A percentile compares a stretch with the other conserved stretches of the same genome.
phyloP scores from a whole-genome alignment of 2,888 invertebrate genomes.

The Polietes domitor region DNA sequence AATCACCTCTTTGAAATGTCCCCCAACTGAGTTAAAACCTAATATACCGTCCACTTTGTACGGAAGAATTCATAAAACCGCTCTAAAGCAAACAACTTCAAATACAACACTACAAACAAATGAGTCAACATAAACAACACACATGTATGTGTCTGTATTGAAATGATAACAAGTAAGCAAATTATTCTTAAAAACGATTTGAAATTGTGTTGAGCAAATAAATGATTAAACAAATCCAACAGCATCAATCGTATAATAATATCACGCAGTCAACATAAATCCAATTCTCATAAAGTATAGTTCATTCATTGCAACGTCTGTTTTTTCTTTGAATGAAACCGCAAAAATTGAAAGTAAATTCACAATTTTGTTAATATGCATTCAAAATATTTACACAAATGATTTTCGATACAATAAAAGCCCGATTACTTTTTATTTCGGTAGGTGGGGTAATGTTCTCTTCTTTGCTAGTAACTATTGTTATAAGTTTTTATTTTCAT shows the following conservation, averaged over 20 bases:
- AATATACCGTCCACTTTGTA: no score
- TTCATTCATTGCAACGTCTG: conserved; percentile 13
- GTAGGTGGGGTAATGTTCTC: conserved; percentile 6
- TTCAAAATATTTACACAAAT: conserved; percentile 23
- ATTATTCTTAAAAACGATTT: conserved; percentile 25
- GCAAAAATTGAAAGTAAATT: conserved; percentile 12
- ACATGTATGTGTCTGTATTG: neutral
- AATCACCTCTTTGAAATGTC: no score
- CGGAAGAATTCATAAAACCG: neutral
- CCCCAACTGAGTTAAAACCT: no score
- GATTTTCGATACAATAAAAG: neutral
- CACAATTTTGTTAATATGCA: neutral
- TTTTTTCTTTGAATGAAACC: neutral
- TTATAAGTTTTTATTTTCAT: conserved; percentile 11
- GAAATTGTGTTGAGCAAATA: neutral
- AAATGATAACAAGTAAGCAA: neutral
- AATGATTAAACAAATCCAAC: conserved; percentile 22
- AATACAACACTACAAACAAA: neutral
- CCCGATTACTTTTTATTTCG: neutral
- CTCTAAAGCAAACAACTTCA: neutral
- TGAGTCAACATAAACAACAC: neutral
- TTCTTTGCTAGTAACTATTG: neutral
- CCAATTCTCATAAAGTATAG: neutral
- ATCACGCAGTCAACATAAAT: neutral
- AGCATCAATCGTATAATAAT: conserved; percentile 10